These are phyloP conservation scores for Anastrepha ludens DNA, from an alignment of 1,140 invertebrate genomes.

Conservation along the genomic window DNA sequence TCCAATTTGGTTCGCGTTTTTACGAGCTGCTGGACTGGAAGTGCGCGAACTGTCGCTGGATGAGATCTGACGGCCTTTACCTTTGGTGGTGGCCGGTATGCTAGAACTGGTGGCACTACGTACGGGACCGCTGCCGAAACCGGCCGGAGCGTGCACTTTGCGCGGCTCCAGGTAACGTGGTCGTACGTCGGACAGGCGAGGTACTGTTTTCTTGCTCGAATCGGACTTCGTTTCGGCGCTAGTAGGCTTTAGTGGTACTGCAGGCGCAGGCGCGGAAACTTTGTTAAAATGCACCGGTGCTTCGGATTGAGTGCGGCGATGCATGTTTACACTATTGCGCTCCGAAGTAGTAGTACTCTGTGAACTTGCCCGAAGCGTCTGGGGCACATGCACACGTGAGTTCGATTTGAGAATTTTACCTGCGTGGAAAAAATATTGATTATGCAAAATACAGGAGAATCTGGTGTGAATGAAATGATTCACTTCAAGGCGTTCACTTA, in stretches of 20 bases:
- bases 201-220: constrained; percentile 67
- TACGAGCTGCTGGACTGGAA: constrained; percentile 80
- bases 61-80: constrained; percentile 70
- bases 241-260: constrained; percentile 55
- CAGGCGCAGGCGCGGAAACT: not conserved
- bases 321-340: constrained; percentile 60
- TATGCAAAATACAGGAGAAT: constrained; percentile 10
- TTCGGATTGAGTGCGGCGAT: constrained; percentile 69
- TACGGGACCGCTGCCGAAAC: constrained; percentile 72
- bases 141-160: constrained; percentile 70
- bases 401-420: constrained; percentile 62
- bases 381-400: constrained; percentile 67
- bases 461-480: not conserved
- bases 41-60: constrained; percentile 77
- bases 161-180: constrained; percentile 77
- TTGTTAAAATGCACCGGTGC: constrained; percentile 63
- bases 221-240: constrained; percentile 56
- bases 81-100: constrained; percentile 72
- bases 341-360: constrained; percentile 62
- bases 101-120: constrained; percentile 77
- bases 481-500: constrained; percentile 51
- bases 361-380: constrained; percentile 64
- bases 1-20: constrained; percentile 66
- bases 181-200: constrained; percentile 74
- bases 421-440: constrained; percentile 39